Evolutionary conservation across 2,888 invertebrate genomes (phyloP), one percentile per base, ranked within the genome.

Genomic region (Prosopocoilus inquinatus): DNA sequence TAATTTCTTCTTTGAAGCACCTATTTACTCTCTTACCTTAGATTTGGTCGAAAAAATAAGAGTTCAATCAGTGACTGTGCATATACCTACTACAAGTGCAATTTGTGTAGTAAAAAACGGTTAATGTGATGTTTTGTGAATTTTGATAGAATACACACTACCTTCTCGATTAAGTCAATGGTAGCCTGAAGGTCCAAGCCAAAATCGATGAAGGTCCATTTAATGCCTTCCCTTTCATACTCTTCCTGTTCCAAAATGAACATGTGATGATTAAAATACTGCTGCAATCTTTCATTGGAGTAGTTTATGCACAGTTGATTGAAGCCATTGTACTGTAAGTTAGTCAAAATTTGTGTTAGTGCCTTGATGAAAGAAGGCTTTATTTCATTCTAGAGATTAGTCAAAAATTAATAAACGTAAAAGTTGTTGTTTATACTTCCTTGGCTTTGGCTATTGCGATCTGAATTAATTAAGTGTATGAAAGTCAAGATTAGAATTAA

Each of bases 251-350:
- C 94, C 80, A 95, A 82, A 69, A 95, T 88, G 82, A 95, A 95
- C 94, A 95, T 94, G 83, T 92, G 88, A 79, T 95, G 94, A 80
- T 95, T 95, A 88, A 94, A 95, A 84, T 91, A 95, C 78, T 95
- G 95, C 81, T 95, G 94, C 70, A 95, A 85, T 80, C 92, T 91
- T 82, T 95, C 94, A 79, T 95, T 95, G 74, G 93, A 92, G 84
- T 93, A 95, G 84, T 95, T 95, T 86, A 95, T 93, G 84, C 94
- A 94, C 76, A 95, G 85, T 80, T 95, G 94, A 82, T 95, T 94
- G 84, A 94, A 94, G 76, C 92, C 89, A 83, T 95, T 95, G 83
- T 84, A 89, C 94, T 94, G 85, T 64, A 74, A 73, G 51, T 58
- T 47, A 53, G 46, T 49, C 13, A 39, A 43, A 54, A 13, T 3